These are phyloP conservation scores for Drosophila niveifrons DNA, from an alignment of 2,888 invertebrate species.

Conservation along the genomic window DNA sequence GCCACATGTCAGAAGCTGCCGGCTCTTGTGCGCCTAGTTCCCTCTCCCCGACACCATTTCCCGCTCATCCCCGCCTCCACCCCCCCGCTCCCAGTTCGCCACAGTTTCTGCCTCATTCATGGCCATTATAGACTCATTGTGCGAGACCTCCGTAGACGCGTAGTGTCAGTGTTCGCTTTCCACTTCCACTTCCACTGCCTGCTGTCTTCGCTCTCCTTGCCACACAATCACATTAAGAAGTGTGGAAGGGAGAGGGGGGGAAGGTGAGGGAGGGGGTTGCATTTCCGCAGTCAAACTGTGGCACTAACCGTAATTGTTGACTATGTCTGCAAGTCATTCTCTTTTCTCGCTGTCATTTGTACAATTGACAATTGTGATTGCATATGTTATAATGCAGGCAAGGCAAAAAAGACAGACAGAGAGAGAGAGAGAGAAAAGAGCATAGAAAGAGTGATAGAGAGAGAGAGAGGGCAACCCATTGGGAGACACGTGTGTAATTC, in stretches of 20 bases:
- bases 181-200: slow-evolving; percentile 19
- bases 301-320: slow-evolving; percentile 77
- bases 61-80: no score
- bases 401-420: slow-evolving; percentile 3
- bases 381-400: slow-evolving; percentile 74
- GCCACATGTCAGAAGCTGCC: slow-evolving; percentile 55
- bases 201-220: slow-evolving; percentile 27
- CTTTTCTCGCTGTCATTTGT: slow-evolving; percentile 67
- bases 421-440: neutral
- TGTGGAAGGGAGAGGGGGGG: neutral
- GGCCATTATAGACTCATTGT: slow-evolving; percentile 71
- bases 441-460: neutral
- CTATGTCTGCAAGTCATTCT: slow-evolving; percentile 59
- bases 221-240: slow-evolving; percentile 53
- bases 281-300: slow-evolving; percentile 70
- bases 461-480: neutral
- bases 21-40: neutral
- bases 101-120: slow-evolving; percentile 46
- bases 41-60: neutral
- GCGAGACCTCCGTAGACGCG: slow-evolving; percentile 29
- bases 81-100: no score
- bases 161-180: slow-evolving; percentile 18
- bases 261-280: neutral
- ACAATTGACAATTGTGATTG: slow-evolving; percentile 78
- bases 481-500: slow-evolving; percentile 40